Evolutionary conservation across 1,140 invertebrate species (phyloP), one percentile per base, ranked within the genome.

Genomic region (Aphis gossypii): DNA sequence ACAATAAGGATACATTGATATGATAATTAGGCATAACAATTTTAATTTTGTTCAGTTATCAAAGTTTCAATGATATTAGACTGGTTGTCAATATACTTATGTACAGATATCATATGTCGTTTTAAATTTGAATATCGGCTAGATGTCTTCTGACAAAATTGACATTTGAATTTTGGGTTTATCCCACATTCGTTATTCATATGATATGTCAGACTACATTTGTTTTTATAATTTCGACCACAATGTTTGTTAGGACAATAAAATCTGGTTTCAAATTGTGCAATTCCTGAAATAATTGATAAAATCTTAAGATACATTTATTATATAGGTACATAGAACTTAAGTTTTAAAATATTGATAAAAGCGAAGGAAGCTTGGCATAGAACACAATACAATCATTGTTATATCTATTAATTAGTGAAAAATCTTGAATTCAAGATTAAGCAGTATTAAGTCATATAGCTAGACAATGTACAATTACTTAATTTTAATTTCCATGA

Each of bases 141-240:
- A 94, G 92, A 94, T 94, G 92, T 96, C 95, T 94, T 94, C 14
- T 87, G 88, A 94, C 95, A 96, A 60, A 95, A 95, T 1, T 95
- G 95, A 87, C 96, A 96, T 20, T 95, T 95, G 90, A 95, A 95
- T 92, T 95, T 95, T 90, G 95, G 95, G 89, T 95, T 95, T 87
- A 94, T 94, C 25, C 95, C 95, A 94, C 96, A 96, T 83, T 95
- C 96, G 23, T 95, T 95, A 54, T 95, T 96, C 91, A 95, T 94
- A 93, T 96, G 96, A 46, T 96, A 95, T 38, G 95, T 95, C 8
- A 97, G 94, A 60, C 94, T 94, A 46, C 95, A 95, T 14, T 95
- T 95, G 23, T 94, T 56, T n/a, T 94, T 93, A 93, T 94, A 94
- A 30, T 92, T 86, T 41, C 92, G 86, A 54, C 88, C 84, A 76